Base-by-base conservation (phyloP, 2,888 invertebrate genomes). In the Limenitis camilla region DNA sequence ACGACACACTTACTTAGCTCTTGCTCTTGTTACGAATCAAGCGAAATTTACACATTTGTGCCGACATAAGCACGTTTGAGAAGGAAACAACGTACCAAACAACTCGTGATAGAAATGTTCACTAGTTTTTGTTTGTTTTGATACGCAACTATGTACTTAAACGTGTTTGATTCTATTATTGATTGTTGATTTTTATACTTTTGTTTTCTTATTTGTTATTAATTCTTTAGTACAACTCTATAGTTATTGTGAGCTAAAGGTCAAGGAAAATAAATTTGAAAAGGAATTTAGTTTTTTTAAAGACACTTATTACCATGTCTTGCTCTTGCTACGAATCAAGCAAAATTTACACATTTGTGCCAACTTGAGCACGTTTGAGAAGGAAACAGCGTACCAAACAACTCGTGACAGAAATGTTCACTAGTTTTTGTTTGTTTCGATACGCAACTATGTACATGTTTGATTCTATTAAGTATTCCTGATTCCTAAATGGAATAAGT, bases 1-100 rank as follows among this genome's bases (percentile, higher is more conserved):
- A 82, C 81, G 79, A 81, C 81, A 81, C 80, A 79, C 79, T 19
- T 19, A 81, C 79, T 83, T 67, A 79, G 70, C 74, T 82, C 75
- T 78, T 76, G 72, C 75, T 82, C 76, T 78, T 76, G 72, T 75
- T 78, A 75, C 72, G 65, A 68, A 65, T 68, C 65, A 64, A 62
- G 64, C 62, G 61, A 63, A 63, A 63, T 63, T 65, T 60, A 59
- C 56, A 54, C 48, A 53, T 61, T 53, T 52, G 44, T 49, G 47
- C 55, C 45, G 42, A 44, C 39, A 40, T 53, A 41, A 38, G 31
- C 28, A 36, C 40, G 53, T 31, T 45, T 55, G 42, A 19, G 19
- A 46, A 49, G 29, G 43, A 11, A 27, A 42, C 39, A 46, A 36
- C 36, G 32, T 29, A 30, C 27, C 40, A 36, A 38, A 33, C 7